phyloP scores from a whole-genome alignment of 2,888 invertebrate species.

The Chrysolina oricalcia region DNA sequence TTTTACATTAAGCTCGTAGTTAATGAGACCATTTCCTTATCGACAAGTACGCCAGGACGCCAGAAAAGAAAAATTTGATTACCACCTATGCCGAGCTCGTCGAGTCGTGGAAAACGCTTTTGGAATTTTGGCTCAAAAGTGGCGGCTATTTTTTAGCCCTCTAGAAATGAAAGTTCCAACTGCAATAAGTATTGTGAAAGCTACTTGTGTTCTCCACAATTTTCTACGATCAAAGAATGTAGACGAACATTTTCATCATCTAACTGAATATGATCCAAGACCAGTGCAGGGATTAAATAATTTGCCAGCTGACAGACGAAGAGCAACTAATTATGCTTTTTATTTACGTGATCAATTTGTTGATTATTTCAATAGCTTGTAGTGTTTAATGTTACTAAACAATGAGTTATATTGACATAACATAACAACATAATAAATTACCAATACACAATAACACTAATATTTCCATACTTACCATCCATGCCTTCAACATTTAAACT shows the following conservation, averaged over 20 bases:
- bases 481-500: too few relatives aligned
- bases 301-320: too few relatives aligned
- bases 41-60: conserved; percentile 41
- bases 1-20: conserved; percentile 51
- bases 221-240: conserved; percentile 12
- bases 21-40: conserved; percentile 55
- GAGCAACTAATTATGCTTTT: too few relatives aligned
- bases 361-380: too few relatives aligned
- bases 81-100: conserved; percentile 40
- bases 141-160: conserved; percentile 23
- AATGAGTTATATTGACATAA: too few relatives aligned
- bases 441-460: too few relatives aligned
- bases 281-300: too few relatives aligned
- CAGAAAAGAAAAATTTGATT: conserved; percentile 47
- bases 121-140: conserved; percentile 39
- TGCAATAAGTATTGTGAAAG: neutral
- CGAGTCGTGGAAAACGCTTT: conserved; percentile 47
- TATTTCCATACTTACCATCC: too few relatives aligned
- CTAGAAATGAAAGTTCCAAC: conserved; percentile 12
- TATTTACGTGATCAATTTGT: too few relatives aligned
- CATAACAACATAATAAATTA: too few relatives aligned
- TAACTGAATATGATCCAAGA: conserved; percentile 12
- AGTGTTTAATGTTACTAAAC: too few relatives aligned
- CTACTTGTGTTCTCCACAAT: conserved; percentile 9
- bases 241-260: conserved; percentile 9